These are phyloP conservation scores for Stomatorhinus ivindoensis DNA, from an alignment of 2,113 vertebrate species.

Conservation along the genomic window DNA sequence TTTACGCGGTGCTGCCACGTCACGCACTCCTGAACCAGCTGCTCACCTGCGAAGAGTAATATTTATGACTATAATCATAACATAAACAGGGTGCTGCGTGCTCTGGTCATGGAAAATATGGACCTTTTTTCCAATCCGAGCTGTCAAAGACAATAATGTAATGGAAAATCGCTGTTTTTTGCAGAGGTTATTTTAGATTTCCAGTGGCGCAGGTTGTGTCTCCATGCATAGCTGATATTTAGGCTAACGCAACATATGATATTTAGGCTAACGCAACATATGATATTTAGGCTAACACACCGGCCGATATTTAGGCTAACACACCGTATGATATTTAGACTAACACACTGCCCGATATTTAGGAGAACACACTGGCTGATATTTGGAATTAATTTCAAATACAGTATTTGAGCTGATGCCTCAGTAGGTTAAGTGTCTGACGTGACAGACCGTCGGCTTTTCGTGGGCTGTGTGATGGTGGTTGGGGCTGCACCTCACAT, in stretches of 20 bases:
- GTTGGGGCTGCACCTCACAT: neutral
- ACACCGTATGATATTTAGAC: neutral
- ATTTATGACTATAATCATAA: neutral
- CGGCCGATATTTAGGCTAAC: neutral
- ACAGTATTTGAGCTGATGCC: neutral
- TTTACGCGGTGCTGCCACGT: neutral
- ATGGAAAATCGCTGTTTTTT: slow-evolving; percentile 10
- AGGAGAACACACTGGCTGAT: neutral
- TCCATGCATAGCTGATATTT: neutral
- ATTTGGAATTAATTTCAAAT: neutral
- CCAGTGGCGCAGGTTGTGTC: neutral
- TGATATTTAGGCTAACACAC: too few relatives aligned
- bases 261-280: too few relatives aligned
- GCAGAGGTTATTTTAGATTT: neutral
- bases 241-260: too few relatives aligned
- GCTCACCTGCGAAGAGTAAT: neutral
- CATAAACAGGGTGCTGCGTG: neutral
- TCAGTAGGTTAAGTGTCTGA: neutral
- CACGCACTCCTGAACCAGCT: neutral
- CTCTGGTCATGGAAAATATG: neutral
- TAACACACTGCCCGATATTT: neutral
- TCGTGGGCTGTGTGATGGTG: neutral
- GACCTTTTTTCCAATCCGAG: neutral
- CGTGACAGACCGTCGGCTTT: neutral
- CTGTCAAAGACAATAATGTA: neutral